Conservation (phyloP, 2,113 vertebrate genomes). For the Leuciscus idus region DNA sequence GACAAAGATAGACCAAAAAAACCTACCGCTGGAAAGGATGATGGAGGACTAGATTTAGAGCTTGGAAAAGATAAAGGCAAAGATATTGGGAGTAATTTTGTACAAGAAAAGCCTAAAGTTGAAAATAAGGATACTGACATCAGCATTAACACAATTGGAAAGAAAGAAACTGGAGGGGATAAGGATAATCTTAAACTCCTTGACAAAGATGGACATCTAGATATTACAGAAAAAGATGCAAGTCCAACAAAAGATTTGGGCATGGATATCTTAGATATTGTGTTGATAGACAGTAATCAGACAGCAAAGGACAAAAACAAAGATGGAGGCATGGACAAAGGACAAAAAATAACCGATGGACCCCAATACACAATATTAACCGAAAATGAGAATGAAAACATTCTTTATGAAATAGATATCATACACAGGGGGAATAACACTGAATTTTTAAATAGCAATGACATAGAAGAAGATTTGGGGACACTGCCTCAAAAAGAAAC, state of each 20-base stretch:
- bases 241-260: conserved; percentile 29
- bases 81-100: conserved; percentile 15
- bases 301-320: neutral
- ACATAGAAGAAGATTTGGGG: conserved; percentile 46
- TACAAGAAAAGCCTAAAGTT: conserved; percentile 42
- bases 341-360: conserved; percentile 26
- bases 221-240: conserved; percentile 34
- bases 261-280: conserved; percentile 43
- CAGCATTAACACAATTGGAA: conserved; percentile 33
- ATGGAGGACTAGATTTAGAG: conserved; percentile 13
- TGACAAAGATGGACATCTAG: conserved; percentile 53
- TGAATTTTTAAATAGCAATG: conserved; percentile 50
- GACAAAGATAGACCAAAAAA: conserved; percentile 38
- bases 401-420: conserved; percentile 52
- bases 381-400: conserved; percentile 54
- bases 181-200: conserved; percentile 57
- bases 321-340: neutral
- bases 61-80: conserved; percentile 33
- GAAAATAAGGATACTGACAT: conserved; percentile 44
- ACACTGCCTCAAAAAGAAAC: conserved; percentile 17
- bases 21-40: conserved; percentile 37
- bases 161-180: conserved; percentile 54
- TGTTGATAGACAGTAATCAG: conserved; percentile 47
- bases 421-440: conserved; percentile 61
- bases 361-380: conserved; percentile 46